A percentile compares a stretch with the other conserved stretches of the same genome.
phyloP scores from a whole-genome alignment of 2,113 vertebrate genomes.

The Ahaetulla prasina region DNA sequence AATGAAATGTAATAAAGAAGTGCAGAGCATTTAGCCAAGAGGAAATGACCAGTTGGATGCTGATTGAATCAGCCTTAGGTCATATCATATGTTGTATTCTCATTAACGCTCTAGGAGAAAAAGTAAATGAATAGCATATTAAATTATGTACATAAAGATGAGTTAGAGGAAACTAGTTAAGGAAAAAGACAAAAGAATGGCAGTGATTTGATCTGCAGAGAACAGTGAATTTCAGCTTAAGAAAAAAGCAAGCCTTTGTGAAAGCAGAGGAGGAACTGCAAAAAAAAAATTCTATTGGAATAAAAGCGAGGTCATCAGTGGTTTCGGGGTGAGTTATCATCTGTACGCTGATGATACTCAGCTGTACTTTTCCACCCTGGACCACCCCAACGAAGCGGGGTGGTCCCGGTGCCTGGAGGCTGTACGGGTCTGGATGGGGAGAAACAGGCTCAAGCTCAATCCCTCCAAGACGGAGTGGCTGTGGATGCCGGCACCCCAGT shows the following conservation, averaged over 20 bases:
- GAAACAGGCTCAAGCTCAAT: too few relatives aligned
- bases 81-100: slow-evolving; percentile 6
- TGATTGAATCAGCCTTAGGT: slow-evolving; percentile 8
- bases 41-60: neutral
- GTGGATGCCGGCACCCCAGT: too few relatives aligned
- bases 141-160: slow-evolving; percentile 8
- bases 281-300: neutral
- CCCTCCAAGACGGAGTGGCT: too few relatives aligned
- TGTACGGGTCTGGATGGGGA: too few relatives aligned
- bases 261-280: neutral
- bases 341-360: too few relatives aligned
- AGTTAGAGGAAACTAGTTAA: neutral
- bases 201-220: neutral
- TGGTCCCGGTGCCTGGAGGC: too few relatives aligned
- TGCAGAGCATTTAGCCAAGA: neutral
- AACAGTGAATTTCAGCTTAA: slow-evolving; percentile 5
- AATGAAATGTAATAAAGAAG: slow-evolving; percentile 7
- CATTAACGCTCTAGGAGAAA: slow-evolving; percentile 19
- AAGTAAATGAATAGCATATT: neutral
- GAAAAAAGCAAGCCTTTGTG: neutral
- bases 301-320: too few relatives aligned
- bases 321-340: too few relatives aligned
- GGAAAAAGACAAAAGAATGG: neutral
- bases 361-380: too few relatives aligned
- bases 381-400: too few relatives aligned